Base-by-base conservation (phyloP, 2,888 invertebrate species). In the Acleris laterana region DNA sequence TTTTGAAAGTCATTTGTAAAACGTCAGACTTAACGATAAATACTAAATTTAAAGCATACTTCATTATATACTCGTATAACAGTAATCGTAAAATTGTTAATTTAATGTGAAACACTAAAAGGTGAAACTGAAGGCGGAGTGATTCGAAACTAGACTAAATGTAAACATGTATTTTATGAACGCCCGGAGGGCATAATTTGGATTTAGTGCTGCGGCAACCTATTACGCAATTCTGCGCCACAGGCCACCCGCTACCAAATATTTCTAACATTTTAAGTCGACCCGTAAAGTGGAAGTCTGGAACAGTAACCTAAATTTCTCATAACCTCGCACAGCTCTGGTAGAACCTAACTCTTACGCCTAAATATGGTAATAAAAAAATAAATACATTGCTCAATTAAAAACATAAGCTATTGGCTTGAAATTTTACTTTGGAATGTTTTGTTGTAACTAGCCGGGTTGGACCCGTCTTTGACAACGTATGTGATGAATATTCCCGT, bases 191-290 rank as follows among this genome's bases (percentile, higher is more conserved):
- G 66, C 62, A 57, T 66, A 66, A 66, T 66, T 66, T 66, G 66
- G 62, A 62, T 66, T 66, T 66, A 66, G 61, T 62, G 57, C 66
- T 66, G 66, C 66, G 57, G 66, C 66, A 62, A 7, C 32, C 57
- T 66, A 62, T 66, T 66, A 66, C 66, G 66, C 66, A 66, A 62
- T 57, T 56, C 60, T 66, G 66, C 66, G 57, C 57, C 44, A 57
- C 44, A 1, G 46, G 32, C 55, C 50, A 56, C 44, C 16, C n/a
- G 50, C 55, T 59, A 32, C 28, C 32, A 32, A 65, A 65, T 55
- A 56, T 49, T 66, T 66, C 17, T 46, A 51, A 50, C 60, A 11
- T 25, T 59, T 59, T 32, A 44, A 55, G 17, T 60, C 13, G 20
- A 19, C 19, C 20, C 38, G 13, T 38, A 49, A 49, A 49, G 19